These are phyloP conservation scores for Chaetodon trifascialis DNA, from an alignment of 2,113 vertebrate species.

Conservation along the genomic window DNA sequence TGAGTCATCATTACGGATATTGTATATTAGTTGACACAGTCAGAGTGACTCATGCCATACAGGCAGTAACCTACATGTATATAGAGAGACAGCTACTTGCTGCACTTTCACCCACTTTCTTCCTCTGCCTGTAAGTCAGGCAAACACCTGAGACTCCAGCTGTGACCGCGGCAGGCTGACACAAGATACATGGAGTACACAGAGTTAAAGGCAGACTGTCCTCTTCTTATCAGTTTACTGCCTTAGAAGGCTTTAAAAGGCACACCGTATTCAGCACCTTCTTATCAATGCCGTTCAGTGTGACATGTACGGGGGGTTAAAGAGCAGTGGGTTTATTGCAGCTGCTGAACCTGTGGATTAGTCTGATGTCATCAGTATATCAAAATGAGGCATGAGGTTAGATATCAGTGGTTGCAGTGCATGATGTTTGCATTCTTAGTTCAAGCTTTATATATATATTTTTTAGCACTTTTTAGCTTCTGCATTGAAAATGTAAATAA, in stretches of 20 bases:
- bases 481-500: background rate
- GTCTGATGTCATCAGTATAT: constrained; percentile 4
- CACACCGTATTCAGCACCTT: constrained; percentile 35
- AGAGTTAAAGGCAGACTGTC: constrained; percentile 18
- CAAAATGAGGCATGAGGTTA: background rate
- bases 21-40: background rate
- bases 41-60: background rate
- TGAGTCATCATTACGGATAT: background rate
- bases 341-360: constrained; percentile 7
- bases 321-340: constrained; percentile 28
- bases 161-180: background rate
- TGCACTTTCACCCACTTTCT: constrained; percentile 52
- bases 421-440: background rate
- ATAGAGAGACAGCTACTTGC: background rate
- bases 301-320: constrained; percentile 31
- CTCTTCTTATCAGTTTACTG: constrained; percentile 52
- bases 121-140: background rate
- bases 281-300: constrained; percentile 54
- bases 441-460: background rate
- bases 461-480: background rate
- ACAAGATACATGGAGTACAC: constrained; percentile 1
- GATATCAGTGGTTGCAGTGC: background rate
- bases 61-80: constrained; percentile 15
- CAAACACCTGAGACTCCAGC: constrained; percentile 29
- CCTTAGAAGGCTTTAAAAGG: constrained; percentile 3